These are phyloP conservation scores for Chionis minor DNA, from an alignment of 2,113 vertebrate species.

Conservation along the genomic window DNA sequence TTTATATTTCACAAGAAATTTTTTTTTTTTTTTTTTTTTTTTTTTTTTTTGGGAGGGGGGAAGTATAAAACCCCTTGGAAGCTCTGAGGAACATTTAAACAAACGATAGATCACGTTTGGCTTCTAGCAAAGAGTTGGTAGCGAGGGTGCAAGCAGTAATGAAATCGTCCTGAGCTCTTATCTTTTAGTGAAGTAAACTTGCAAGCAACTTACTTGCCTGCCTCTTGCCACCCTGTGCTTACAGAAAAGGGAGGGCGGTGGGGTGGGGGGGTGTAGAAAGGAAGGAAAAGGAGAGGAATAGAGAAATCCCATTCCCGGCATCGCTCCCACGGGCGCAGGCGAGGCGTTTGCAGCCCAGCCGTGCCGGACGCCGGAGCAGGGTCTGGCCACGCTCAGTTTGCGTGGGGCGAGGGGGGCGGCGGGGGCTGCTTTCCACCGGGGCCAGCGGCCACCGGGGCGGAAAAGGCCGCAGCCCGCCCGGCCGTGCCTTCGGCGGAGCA, in stretches of 20 bases:
- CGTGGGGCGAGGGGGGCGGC: neutral
- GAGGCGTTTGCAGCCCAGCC: neutral
- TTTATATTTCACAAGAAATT: neutral
- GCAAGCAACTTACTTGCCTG: neutral
- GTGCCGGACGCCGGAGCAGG: neutral
- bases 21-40: too few relatives aligned
- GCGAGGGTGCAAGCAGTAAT: neutral
- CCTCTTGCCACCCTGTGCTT: neutral
- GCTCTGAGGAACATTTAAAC: neutral
- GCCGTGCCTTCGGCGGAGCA: neutral
- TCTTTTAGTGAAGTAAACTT: neutral
- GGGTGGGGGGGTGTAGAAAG: too few relatives aligned
- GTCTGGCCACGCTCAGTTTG: neutral
- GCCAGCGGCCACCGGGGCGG: rapidly evolving
- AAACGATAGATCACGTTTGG: neutral
- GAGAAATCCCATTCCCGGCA: neutral
- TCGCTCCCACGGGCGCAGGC: neutral
- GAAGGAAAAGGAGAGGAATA: neutral
- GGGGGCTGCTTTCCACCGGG: neutral
- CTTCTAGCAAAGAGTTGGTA: neutral
- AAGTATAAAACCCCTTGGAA: neutral
- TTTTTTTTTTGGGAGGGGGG: too few relatives aligned
- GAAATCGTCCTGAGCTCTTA: neutral
- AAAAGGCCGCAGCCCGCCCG: neutral
- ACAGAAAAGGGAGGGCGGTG: neutral